Evolutionary conservation across 2,888 invertebrate species (phyloP), one percentile per base, ranked within the genome.

Genomic region (Sceliomorpha sp.): DNA sequence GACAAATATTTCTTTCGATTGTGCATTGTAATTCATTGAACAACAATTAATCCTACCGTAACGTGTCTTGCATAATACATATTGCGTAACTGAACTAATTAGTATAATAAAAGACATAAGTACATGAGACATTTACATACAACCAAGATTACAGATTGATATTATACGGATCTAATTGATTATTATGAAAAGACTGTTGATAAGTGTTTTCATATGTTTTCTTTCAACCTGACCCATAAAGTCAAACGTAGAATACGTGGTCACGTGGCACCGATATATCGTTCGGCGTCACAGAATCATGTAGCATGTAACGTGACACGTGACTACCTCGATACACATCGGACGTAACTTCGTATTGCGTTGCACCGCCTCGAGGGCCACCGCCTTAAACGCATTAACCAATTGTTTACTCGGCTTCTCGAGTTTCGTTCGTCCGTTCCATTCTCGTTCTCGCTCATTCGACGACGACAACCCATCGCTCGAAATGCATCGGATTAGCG

Each of bases 291-390:
- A 73, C 67, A 53, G 64, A 70, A 70, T 63, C 73, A 76, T 78
- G 76, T 76, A 74, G 48, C 72, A 62, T 81, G 86, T 86, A 87
- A 87, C 76, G 78, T 68, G 86, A 86, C 87, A 87, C 87, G 87
- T 82, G 87, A 76, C 84, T 74, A 60, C 44, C 66, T n/a, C 59
- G 73, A 76, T 74, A 76, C 75, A 77, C 77, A 56, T 60, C 40
- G 55, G 53, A 60, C 51, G 51, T 24, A 31, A 32, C 27, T 44
- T 58, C 47, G 32, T 17, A 60, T 62, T 51, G 36, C 56, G 51
- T 62, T 56, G 24, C 34, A 13, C 14, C 29, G 39, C 44, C 27
- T 56, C 60, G 60, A 55, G 50, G 60, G n/a, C n/a, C n/a, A 55
- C 45, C 34, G 51, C 59, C 50, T 70, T 63, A 56, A 34, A 59